Base-by-base conservation (phyloP, 2,113 vertebrate genomes). In the Coracopsis vasa region DNA sequence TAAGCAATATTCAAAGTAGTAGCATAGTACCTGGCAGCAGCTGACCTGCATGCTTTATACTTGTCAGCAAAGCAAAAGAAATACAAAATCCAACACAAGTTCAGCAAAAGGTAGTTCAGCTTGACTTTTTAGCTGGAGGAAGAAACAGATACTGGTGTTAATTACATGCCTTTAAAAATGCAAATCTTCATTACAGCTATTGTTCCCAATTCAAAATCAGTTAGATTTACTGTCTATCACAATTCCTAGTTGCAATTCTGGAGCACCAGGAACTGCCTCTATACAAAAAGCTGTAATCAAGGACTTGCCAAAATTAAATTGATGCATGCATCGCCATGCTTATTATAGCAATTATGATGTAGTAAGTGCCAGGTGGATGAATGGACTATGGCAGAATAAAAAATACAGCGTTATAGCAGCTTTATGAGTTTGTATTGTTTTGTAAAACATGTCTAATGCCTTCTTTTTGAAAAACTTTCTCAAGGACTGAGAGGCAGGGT, bases 231-330 rank as follows among this genome's bases (percentile, higher is more conserved):
- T 90, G 44, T 96, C 90, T 97, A 28, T 83, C 90, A 94, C 91
- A 93, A 96, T 96, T 88, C 78, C 73, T 73, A 93, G 91, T 58
- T 91, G 71, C 88, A 96, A 50, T 28, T 87, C 94, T 93, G 86
- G 91, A 93, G 77, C 84, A 70, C 79, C 33, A 81, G 54, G 92
- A 61, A 79, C 80, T 86, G 83, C 53, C 60, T 77, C 67, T 9
- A 20, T 90, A 95, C 88, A 96, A 96, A 93, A 86, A 61, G 66
- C 74, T 78, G 72, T 91, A 97, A 97, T 95, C 96, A 97, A 93
- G 74, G 79, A 95, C 83, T 94, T 82, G 95, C 92, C 89, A 86
- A 95, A 94, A 95, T 97, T 93, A 95, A 97, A 87, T 88, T 74
- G 85, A 87, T 84, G 91, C 16, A 1, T n/a, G 69, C 86, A 89